Evolutionary conservation across 1,140 invertebrate species (phyloP).

Genomic region (Rhynchophorus ferrugineus): DNA sequence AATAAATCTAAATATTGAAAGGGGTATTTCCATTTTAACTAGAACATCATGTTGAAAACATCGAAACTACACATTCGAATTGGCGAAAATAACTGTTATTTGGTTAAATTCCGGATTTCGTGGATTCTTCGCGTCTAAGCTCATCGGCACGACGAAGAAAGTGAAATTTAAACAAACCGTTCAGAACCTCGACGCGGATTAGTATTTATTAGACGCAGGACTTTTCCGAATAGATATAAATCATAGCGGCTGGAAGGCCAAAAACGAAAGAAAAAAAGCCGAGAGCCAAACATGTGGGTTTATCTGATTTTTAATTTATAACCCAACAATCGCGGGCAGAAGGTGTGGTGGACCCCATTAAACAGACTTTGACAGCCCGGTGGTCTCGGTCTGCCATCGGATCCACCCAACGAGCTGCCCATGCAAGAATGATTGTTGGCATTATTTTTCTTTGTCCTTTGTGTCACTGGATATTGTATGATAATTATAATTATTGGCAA

Average conservation of each 20-base stretch:
- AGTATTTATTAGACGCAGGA: neutral
- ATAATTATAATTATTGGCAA: constrained; percentile 1
- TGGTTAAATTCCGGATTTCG: too few species aligned
- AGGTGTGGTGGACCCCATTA: constrained; percentile 15
- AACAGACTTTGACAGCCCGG: constrained; percentile 12
- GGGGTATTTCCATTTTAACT: too few species aligned
- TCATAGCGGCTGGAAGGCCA: neutral
- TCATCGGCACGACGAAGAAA: too few species aligned
- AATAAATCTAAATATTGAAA: too few species aligned
- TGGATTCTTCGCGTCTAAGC: too few species aligned
- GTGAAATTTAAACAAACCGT: too few species aligned
- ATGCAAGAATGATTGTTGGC: constrained; percentile 5
- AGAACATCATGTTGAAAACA: too few species aligned
- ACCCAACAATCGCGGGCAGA: constrained; percentile 8
- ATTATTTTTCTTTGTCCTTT: constrained; percentile 3
- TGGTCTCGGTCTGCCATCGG: neutral
- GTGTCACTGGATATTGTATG: constrained; percentile 6
- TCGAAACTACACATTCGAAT: too few species aligned
- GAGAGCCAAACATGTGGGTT: constrained; percentile 4
- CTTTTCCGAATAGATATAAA: neutral
- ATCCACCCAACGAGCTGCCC: constrained; percentile 11
- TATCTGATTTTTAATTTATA: constrained; percentile 16
- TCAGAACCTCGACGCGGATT: too few species aligned
- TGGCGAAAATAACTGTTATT: too few species aligned
- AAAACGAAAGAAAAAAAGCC: neutral